phyloP scores from a whole-genome alignment of 1,140 invertebrate genomes.

The Pinna nobilis region DNA sequence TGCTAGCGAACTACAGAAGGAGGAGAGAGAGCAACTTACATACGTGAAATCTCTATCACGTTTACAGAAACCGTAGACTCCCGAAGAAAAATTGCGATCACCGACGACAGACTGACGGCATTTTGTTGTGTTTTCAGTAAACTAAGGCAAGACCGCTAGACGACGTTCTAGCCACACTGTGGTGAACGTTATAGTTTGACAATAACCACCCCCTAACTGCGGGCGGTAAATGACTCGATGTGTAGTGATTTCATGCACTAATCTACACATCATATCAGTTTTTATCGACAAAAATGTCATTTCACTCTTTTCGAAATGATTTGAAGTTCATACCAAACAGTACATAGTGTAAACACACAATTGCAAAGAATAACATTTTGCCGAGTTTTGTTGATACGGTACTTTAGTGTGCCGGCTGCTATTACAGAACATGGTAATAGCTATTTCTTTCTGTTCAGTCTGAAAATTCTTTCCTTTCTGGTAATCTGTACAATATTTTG shows the following conservation, averaged over 20 bases:
- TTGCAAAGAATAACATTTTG: neutral
- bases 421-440: too few species aligned
- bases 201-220: conserved; percentile 32
- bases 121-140: neutral
- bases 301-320: neutral
- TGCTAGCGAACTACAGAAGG: too few species aligned
- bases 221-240: conserved; percentile 57
- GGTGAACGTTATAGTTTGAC: conserved; percentile 12
- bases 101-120: neutral
- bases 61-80: too few species aligned
- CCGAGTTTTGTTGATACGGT: too few species aligned
- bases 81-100: too few species aligned
- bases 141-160: neutral
- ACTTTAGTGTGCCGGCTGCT: too few species aligned
- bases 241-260: conserved; percentile 62
- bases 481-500: too few species aligned
- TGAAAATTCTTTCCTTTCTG: too few species aligned
- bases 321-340: neutral
- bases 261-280: conserved; percentile 1
- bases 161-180: conserved; percentile 9
- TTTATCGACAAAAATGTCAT: conserved; percentile 1
- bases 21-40: too few species aligned
- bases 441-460: too few species aligned
- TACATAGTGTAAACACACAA: neutral
- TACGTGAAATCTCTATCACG: too few species aligned